Percentiles rank a stretch among this genome's conserved stretches.
Conservation (phyloP, 1,140 invertebrate genomes). For the Venustaconcha ellipsiformis region DNA sequence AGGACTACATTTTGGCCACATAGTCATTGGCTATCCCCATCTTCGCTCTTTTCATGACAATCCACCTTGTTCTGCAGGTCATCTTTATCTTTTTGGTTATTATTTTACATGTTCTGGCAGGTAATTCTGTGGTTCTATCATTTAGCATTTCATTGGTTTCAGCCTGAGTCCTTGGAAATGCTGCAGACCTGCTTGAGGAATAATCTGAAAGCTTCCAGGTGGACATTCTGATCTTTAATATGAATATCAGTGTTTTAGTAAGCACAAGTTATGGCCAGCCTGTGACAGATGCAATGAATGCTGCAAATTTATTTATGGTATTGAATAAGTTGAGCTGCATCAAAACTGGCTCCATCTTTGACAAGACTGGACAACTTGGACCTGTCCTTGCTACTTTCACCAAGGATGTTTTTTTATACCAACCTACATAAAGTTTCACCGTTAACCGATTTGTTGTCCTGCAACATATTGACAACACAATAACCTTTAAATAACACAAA, state of each 20-base stretch:
- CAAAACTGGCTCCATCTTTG: conserved; percentile 22
- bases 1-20: conserved; percentile 13
- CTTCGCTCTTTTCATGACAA: conserved; percentile 25
- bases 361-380: conserved; percentile 15
- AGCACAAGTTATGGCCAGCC: conserved; percentile 32
- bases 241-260: conserved; percentile 28
- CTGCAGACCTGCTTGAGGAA: conserved; percentile 34
- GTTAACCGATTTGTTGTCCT: too few relatives aligned
- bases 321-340: conserved; percentile 18
- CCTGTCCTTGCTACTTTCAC: not conserved
- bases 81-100: conserved; percentile 28
- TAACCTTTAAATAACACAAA: too few relatives aligned
- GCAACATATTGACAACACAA: too few relatives aligned
- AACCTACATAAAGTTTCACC: too few relatives aligned
- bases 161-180: conserved; percentile 8
- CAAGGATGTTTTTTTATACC: too few relatives aligned
- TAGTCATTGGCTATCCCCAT: conserved; percentile 12
- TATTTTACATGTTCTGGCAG: not conserved
- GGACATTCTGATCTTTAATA: conserved; percentile 25
- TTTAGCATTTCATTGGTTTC: conserved; percentile 3
- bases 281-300: conserved; percentile 31
- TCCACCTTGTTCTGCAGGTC: conserved; percentile 35
- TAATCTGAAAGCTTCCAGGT: conserved; percentile 33
- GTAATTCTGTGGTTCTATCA: not conserved
- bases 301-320: conserved; percentile 7